phyloP scores from a whole-genome alignment of 2,888 invertebrate species.

The Philereme transversata region DNA sequence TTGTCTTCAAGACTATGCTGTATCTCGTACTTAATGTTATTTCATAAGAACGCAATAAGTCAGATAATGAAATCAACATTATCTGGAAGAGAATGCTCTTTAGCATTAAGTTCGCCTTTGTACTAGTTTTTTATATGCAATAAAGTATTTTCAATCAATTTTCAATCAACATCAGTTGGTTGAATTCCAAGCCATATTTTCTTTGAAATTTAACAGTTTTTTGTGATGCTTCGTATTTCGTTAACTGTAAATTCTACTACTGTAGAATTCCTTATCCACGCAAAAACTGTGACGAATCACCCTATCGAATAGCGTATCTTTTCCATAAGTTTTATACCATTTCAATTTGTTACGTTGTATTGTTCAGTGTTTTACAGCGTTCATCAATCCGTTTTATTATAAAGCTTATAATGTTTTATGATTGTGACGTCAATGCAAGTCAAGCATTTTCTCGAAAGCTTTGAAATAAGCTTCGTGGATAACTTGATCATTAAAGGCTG shows the following conservation, averaged over 20 bases:
- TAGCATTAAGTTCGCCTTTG: too few relatives aligned
- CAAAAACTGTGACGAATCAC: slow-evolving; percentile 23
- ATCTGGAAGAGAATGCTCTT: too few relatives aligned
- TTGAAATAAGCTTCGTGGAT: slow-evolving; percentile 21
- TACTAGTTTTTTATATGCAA: too few relatives aligned
- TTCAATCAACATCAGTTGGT: background rate
- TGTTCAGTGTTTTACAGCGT: slow-evolving; percentile 1
- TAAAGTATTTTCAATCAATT: too few relatives aligned
- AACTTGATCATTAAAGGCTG: slow-evolving; percentile 23
- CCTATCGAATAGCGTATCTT: slow-evolving; percentile 16
- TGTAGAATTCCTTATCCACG: slow-evolving; percentile 9
- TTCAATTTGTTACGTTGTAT: background rate
- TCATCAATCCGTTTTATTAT: slow-evolving; percentile 4
- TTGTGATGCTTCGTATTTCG: background rate
- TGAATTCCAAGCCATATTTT: background rate
- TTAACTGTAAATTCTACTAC: slow-evolving; percentile 27
- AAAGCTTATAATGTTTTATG: slow-evolving; percentile 2
- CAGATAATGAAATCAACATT: too few relatives aligned
- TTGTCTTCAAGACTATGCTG: too few relatives aligned
- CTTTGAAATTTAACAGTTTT: background rate
- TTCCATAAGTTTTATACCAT: slow-evolving; percentile 3
- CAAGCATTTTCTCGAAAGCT: slow-evolving; percentile 30
- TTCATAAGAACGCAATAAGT: too few relatives aligned
- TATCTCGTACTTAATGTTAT: too few relatives aligned
- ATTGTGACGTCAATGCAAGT: slow-evolving; percentile 33